phyloP scores from a whole-genome alignment of 2,113 vertebrate genomes.

The Esox niger region DNA sequence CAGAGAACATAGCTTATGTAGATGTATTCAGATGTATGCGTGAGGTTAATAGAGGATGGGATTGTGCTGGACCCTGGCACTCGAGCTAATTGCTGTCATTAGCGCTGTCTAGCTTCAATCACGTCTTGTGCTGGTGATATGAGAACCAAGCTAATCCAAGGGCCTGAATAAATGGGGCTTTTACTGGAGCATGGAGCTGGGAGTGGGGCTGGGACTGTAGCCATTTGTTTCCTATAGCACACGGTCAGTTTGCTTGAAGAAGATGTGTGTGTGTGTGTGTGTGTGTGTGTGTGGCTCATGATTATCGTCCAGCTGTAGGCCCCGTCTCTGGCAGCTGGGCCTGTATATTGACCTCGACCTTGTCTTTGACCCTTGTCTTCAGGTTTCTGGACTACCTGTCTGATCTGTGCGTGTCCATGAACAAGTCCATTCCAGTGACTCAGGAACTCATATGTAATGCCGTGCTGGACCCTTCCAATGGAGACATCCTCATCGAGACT shows the following conservation, averaged over 20 bases:
- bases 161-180: conserved; percentile 3
- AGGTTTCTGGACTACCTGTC: conserved; percentile 98
- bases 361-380: conserved; percentile 12
- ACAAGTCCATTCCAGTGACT: conserved; percentile 96
- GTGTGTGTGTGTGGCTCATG: no score
- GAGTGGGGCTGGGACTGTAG: not conserved
- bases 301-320: not conserved
- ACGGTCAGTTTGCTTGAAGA: not conserved
- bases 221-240: not conserved
- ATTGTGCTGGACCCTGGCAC: conserved; percentile 28
- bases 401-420: conserved; percentile 97
- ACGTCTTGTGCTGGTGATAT: conserved; percentile 6
- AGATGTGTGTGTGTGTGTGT: no score
- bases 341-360: not conserved
- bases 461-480: conserved; percentile 88
- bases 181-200: not conserved
- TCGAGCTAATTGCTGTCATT: conserved; percentile 23
- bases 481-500: conserved; percentile 97
- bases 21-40: conserved; percentile 11
- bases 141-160: conserved; percentile 2
- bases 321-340: not conserved
- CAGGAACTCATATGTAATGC: conserved; percentile 98
- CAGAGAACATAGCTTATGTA: conserved; percentile 26
- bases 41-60: conserved; percentile 17
- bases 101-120: conserved; percentile 7